Evolutionary conservation across 2,113 vertebrate genomes (phyloP).

Genomic region (Procavia capensis): DNA sequence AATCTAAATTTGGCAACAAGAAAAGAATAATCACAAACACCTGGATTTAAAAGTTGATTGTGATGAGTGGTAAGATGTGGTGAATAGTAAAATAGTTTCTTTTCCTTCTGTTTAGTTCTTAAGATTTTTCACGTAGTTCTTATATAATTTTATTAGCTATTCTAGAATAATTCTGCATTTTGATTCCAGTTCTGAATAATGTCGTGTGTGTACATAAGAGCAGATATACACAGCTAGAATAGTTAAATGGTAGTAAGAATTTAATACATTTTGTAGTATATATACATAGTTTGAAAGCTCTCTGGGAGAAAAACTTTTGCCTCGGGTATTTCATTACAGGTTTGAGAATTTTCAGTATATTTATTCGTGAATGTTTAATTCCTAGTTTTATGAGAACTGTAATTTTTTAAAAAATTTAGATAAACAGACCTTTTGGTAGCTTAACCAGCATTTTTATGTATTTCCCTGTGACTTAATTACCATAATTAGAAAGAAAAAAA

Average conservation of each 20-base stretch:
- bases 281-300: constrained; percentile 4
- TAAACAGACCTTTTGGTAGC: neutral
- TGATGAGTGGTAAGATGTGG: neutral
- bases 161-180: neutral
- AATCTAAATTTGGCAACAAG: neutral
- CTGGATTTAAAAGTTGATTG: neutral
- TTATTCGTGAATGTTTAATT: constrained; percentile 12
- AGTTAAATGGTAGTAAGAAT: constrained; percentile 1
- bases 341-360: constrained; percentile 1
- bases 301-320: neutral
- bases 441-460: neutral
- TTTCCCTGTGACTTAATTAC: neutral
- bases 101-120: neutral
- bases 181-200: neutral
- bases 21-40: neutral
- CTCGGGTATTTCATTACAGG: neutral
- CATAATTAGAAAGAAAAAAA: neutral
- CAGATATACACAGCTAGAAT: neutral
- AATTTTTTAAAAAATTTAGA: neutral
- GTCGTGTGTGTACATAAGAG: neutral
- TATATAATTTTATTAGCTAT: neutral
- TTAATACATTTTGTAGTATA: neutral
- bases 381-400: neutral
- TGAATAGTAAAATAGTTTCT: neutral
- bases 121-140: neutral